Base-by-base conservation (phyloP, 2,797 vertebrate species). In the Cercopithecus mitis region DNA sequence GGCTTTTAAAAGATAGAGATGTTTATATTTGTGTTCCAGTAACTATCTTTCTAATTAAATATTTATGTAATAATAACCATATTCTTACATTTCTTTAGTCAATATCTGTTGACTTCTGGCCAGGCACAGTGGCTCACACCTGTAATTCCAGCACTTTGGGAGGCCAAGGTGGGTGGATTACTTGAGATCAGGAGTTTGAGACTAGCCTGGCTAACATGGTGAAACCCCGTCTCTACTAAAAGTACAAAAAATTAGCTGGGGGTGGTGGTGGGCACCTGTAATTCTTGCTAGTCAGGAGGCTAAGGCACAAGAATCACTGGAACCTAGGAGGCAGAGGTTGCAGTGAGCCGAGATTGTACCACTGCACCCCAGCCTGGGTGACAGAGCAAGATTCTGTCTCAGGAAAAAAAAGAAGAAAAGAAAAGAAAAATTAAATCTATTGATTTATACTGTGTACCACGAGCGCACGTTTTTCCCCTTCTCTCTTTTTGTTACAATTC, bases 41-140 rank as follows among this genome's bases (percentile, higher is more conserved):
- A 8, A 22, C 79, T 79, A 52, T 47, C 61, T 91, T 94, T 86
- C 77, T 52, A 90, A 88, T 80, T 80, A 85, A 93, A 77, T 93
- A 5, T 91, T 73, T 47, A 80, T 50, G 33, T 77, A 85, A 55
- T 89, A 47, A 25, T 36, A 64, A 24, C 43, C 22, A 24, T 25
- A 57, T 58, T 58, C 33, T 86, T 39, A 22, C 50, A 24, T 55
- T 94, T 89, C 55, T 72, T 95, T 72, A 39, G 61, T 88, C 41
- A 92, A 12, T 92, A 36, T 86, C 12, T 52, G n/a, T 83, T 80
- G 61, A 55, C 79, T 85, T 94, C 20, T 94, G 61, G 61, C 33
- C 61, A n/a, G 33, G 61, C 33, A 67, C 33, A n/a, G 61, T 67
- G 61, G 33, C 33, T 67, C 4, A 19, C 33, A 19, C 33, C 15